Evolutionary conservation across 2,888 invertebrate genomes (phyloP), one percentile per base, ranked within the genome.

Genomic region (Allacma fusca): DNA sequence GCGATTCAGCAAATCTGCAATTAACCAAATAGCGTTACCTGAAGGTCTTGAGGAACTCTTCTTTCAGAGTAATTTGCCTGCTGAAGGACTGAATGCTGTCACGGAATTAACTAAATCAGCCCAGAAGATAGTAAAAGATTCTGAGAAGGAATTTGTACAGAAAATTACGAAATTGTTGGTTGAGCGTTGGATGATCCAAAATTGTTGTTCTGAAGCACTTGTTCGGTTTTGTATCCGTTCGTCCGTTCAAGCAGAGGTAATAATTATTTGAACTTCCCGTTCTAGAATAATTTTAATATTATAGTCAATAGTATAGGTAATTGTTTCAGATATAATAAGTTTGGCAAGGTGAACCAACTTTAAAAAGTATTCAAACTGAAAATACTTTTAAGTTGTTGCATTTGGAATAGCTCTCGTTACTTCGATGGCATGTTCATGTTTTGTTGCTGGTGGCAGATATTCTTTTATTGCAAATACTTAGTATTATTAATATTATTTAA

Each of bases 111-210:
- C 34, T 29, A 76, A 76, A 12, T 76, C 76, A 43, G 19, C 19
- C 4, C 23, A 28, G 24, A 9, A 21, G 28, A n/a, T n/a, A n/a
- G 26, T 21, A 4, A 44, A 2, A 28, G 34, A 24, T 12, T 4
- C 2, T 67, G n/a, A 67, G 16, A 29, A 28, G 4, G 7, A 43
- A 23, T 43, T 19, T 19, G 21, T 34, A 34, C 19, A 40, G 68
- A 29, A 67, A 67, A 21, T 23, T 23, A 28, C 7, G 79, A 80
- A 81, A 65, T 72, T 76, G 21, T 67, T 83, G 2, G 34, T 80
- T 24, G 80, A 81, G 13, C 77, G 77, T 69, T 83, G 83, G 83
- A 81, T 83, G 78, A 79, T 71, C 40, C 77, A 80, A 12, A 79
- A 80, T 44, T 80, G 76, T 21, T 81, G 80, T 69, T 78, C 83